phyloP scores from a whole-genome alignment of 1,140 invertebrate genomes.

The Temnothorax longispinosus region DNA sequence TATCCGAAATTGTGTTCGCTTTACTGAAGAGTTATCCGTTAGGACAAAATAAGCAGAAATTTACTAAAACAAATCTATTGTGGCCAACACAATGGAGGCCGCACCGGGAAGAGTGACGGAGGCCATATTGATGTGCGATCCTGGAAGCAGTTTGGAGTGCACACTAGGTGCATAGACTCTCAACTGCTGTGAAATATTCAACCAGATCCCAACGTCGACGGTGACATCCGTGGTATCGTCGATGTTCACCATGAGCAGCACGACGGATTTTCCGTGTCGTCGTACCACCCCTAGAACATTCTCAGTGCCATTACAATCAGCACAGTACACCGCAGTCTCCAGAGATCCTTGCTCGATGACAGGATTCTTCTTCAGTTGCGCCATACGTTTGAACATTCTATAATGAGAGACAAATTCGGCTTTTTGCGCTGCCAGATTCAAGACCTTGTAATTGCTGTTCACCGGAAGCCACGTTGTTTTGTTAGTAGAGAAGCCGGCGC shows the following conservation, averaged over 20 bases:
- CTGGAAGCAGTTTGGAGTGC: constrained; percentile 22
- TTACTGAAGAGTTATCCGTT: neutral
- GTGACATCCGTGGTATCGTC: neutral
- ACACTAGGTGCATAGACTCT: constrained; percentile 63
- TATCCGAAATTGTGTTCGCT: neutral
- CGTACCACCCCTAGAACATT: constrained; percentile 80
- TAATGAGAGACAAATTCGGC: constrained; percentile 83
- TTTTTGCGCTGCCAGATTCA: constrained; percentile 86
- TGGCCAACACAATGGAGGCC: constrained; percentile 64
- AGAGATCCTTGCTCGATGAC: constrained; percentile 82
- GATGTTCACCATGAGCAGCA: constrained; percentile 76
- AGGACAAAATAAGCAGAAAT: constrained; percentile 13
- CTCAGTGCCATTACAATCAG: constrained; percentile 67
- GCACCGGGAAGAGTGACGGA: constrained; percentile 59
- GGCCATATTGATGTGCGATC: neutral
- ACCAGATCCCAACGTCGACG: constrained; percentile 65
- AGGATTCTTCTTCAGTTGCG: constrained; percentile 80
- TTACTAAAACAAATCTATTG: constrained; percentile 14
- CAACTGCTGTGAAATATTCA: constrained; percentile 71
- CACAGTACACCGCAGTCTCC: constrained; percentile 68
- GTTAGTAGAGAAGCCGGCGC: constrained; percentile 86
- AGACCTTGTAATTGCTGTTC: constrained; percentile 84
- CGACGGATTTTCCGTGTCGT: neutral
- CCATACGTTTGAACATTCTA: constrained; percentile 85
- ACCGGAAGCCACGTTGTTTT: constrained; percentile 88